These are phyloP conservation scores for Lepisosteus osseus DNA, from an alignment of 2,113 vertebrate species.

Conservation along the genomic window DNA sequence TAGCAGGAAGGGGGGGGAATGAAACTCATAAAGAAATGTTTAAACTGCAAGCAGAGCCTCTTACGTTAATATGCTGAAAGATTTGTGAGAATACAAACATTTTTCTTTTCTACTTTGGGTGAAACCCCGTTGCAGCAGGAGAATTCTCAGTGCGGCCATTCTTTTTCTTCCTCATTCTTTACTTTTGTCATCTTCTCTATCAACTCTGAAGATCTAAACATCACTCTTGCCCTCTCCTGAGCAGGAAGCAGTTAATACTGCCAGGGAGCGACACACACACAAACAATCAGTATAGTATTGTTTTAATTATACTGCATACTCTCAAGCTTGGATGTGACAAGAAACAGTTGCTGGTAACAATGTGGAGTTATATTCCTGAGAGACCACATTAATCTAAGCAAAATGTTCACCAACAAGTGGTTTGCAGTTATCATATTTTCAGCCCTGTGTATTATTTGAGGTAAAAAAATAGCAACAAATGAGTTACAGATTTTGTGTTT, in stretches of 20 bases:
- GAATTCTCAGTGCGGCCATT: neutral
- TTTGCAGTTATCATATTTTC: neutral
- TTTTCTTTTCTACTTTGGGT: too few relatives aligned
- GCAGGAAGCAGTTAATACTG: slow-evolving; percentile 10
- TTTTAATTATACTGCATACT: neutral
- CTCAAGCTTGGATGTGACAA: neutral
- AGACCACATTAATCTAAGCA: neutral
- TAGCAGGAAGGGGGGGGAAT: too few relatives aligned
- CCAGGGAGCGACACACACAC: neutral
- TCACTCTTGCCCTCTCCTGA: slow-evolving; percentile 36
- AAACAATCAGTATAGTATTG: neutral
- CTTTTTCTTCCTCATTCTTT: slow-evolving; percentile 21
- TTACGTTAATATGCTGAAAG: too few relatives aligned
- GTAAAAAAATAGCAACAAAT: slow-evolving; percentile 12
- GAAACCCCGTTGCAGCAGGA: too few relatives aligned
- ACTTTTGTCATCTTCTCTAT: slow-evolving; percentile 25
- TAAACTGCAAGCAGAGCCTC: too few relatives aligned
- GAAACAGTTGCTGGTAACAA: neutral
- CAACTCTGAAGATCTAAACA: slow-evolving; percentile 22
- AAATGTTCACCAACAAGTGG: too few relatives aligned
- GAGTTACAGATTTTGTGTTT: slow-evolving; percentile 18
- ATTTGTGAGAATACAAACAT: too few relatives aligned
- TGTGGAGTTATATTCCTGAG: too few relatives aligned
- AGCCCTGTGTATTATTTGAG: neutral
- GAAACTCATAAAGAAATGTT: too few relatives aligned